Evolutionary conservation across 2,113 vertebrate species (phyloP), one percentile per base, ranked within the genome.

Genomic region (Anas platyrhynchos): DNA sequence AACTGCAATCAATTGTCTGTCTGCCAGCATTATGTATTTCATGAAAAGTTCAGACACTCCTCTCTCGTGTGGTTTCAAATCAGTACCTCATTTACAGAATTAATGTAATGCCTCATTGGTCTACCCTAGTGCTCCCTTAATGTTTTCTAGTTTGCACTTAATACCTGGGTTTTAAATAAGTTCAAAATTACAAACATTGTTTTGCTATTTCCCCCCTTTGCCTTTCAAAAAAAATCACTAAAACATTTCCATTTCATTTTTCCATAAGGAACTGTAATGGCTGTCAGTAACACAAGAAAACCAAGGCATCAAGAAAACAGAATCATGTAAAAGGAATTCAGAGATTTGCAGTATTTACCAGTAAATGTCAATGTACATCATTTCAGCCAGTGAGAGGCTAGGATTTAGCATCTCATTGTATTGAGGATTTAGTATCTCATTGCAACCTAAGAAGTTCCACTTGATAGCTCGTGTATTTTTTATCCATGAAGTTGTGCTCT

Each of bases 131-230:
- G 32, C 34, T 72, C 17, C 38, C 50, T 66, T 77, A 88, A 67
- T 66, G 23, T 89, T 55, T 89, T 12, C 1, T 6, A 78, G 27
- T 75, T 75, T 67, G 46, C 17, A 41, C 84, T 94, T 78, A 8
- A 5, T n/a, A 75, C 22, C 62, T 82, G 78, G 17, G 11, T 75
- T 85, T 96, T 89, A 93, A 94, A 87, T 75, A 82, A 93, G 68
- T 72, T 56, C 52, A 59, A 59, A 83, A 74, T 77, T 26, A 17
- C 59, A 71, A 58, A 74, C 13, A 77, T 54, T 74, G 46, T 79
- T 87, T 87, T 13, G 15, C 26, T 66, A 2, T 61, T 82, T 79
- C 16, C 41, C 18, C n/a, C 32, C 34, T 34, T 34, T 27, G 26
- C 62, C 46, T 84, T 34, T 9, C 20, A 74, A 75, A 82, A 71